Conservation (phyloP, 2,113 vertebrate species). For the Illadopsis cleaveri region DNA sequence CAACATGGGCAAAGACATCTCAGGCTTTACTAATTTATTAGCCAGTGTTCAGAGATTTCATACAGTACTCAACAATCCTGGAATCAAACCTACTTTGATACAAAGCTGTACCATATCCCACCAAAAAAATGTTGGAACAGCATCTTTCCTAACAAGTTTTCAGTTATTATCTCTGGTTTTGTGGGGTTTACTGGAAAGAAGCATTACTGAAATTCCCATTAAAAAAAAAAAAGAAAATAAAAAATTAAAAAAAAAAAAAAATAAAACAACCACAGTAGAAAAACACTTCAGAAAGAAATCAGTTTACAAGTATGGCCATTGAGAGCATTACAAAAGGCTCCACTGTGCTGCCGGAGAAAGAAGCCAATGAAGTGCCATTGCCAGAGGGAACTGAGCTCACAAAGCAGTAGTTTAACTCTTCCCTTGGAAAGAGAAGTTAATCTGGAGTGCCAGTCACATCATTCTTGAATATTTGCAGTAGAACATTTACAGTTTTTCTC, state of each 20-base stretch:
- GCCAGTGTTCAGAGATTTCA: neutral
- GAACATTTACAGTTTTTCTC: neutral
- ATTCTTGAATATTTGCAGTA: neutral
- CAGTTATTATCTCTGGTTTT: neutral
- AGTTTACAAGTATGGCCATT: neutral
- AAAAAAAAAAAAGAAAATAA: too few relatives aligned
- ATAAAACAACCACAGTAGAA: neutral
- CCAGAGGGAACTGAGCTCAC: neutral
- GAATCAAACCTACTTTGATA: neutral
- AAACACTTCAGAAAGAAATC: slow-evolving; percentile 1
- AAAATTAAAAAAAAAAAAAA: neutral
- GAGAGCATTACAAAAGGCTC: slow-evolving; percentile 23
- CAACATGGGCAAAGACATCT: neutral
- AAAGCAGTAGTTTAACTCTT: slow-evolving; percentile 42
- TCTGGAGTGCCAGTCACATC: neutral
- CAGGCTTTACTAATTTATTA: neutral
- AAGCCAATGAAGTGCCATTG: neutral
- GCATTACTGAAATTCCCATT: neutral
- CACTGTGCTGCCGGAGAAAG: slow-evolving; percentile 5
- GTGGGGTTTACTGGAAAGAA: neutral
- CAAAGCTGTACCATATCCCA: neutral
- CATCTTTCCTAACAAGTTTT: neutral
- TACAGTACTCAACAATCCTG: neutral
- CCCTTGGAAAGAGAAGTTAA: neutral
- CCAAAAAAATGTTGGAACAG: neutral